Conservation (phyloP, 2,888 invertebrate genomes). For the Liodrosophila aerea region DNA sequence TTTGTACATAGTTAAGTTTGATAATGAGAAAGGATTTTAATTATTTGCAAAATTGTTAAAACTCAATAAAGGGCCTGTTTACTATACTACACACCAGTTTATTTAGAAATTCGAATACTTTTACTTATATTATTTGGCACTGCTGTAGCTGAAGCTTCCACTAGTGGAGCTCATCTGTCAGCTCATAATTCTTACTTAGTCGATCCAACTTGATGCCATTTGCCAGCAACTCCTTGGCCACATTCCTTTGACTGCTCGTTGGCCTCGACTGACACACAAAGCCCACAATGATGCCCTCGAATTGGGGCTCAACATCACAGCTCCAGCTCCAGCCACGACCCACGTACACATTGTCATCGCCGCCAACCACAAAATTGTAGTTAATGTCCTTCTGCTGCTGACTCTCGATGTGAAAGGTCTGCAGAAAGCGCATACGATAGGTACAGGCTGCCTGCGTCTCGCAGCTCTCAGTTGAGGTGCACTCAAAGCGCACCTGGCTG, state of each 20-base stretch:
- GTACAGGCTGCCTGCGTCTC: conserved; percentile 82
- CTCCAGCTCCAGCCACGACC: conserved; percentile 88
- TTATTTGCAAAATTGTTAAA: conserved; percentile 52
- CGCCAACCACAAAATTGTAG: conserved; percentile 90
- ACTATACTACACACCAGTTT: conserved; percentile 11
- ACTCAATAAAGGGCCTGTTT: conserved; percentile 65
- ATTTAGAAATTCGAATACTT: too few relatives aligned
- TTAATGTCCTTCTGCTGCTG: conserved; percentile 86
- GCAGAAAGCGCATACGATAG: conserved; percentile 85
- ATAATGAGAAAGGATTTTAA: conserved; percentile 27
- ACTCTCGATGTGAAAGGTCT: conserved; percentile 86
- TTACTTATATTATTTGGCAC: background rate
- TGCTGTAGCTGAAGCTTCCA: background rate
- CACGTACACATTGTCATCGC: conserved; percentile 88
- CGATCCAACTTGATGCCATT: conserved; percentile 85
- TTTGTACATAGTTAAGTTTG: conserved; percentile 65
- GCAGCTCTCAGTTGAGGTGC: conserved; percentile 39
- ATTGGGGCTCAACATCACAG: conserved; percentile 82
- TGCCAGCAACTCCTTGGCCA: conserved; percentile 85
- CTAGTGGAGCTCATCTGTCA: conserved; percentile 87
- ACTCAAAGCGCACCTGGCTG: conserved; percentile 39
- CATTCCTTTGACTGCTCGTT: conserved; percentile 83
- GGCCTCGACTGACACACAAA: conserved; percentile 86
- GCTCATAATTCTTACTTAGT: conserved; percentile 85
- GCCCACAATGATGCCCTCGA: conserved; percentile 86